phyloP scores from a whole-genome alignment of 2,797 vertebrate genomes.

The Myripristis jacobus region DNA sequence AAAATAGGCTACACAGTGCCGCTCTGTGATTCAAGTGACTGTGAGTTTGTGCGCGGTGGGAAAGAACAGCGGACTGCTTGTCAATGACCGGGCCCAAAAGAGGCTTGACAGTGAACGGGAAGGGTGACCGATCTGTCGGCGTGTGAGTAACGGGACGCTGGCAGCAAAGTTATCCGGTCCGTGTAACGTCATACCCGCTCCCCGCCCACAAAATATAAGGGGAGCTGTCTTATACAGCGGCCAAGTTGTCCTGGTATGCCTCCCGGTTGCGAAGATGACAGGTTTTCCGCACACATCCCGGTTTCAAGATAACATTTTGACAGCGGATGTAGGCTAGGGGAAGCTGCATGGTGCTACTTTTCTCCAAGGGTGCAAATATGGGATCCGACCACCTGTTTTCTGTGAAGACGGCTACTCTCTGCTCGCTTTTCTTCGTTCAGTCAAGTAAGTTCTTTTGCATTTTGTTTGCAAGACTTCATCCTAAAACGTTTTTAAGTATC shows the following conservation, averaged over 20 bases:
- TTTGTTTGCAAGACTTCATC: not conserved
- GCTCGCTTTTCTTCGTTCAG: slow-evolving; percentile 64
- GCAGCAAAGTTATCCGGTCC: slow-evolving; percentile 18
- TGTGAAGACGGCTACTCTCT: slow-evolving; percentile 63
- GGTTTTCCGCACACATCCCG: slow-evolving; percentile 29
- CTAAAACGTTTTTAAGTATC: no score
- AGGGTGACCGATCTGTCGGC: not conserved
- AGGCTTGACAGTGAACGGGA: not conserved
- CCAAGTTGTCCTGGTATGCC: slow-evolving; percentile 60
- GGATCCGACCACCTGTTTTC: slow-evolving; percentile 70
- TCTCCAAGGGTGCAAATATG: slow-evolving; percentile 65
- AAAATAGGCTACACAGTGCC: not conserved
- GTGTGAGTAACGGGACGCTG: not conserved
- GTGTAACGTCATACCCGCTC: slow-evolving; percentile 7
- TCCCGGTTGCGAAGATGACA: slow-evolving; percentile 67
- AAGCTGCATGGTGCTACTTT: slow-evolving; percentile 42
- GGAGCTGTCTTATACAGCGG: slow-evolving; percentile 17
- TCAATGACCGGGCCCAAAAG: not conserved
- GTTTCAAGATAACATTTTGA: slow-evolving; percentile 57
- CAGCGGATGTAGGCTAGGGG: slow-evolving; percentile 35
- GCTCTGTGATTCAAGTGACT: slow-evolving; percentile 42
- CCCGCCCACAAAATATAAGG: slow-evolving; percentile 25
- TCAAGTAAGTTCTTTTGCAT: slow-evolving; percentile 72
- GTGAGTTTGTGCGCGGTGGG: not conserved
- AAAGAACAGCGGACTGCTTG: no score